phyloP scores from a whole-genome alignment of 2,113 vertebrate genomes.

The Donacobius atricapilla region DNA sequence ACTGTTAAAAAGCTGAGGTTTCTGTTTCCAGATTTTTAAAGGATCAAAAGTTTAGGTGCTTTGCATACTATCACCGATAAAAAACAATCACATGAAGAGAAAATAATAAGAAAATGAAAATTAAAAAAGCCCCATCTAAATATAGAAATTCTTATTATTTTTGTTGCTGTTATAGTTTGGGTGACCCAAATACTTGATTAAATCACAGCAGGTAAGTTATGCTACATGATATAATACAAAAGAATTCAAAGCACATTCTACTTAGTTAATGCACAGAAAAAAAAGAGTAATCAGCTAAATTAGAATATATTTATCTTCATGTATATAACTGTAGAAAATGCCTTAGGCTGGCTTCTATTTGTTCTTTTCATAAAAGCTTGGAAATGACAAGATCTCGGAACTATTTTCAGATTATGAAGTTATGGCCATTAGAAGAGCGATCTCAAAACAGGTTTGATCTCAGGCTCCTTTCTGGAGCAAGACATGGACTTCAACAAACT shows the following conservation, averaged over 20 bases:
- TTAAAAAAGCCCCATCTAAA: not conserved
- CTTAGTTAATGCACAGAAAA: slow-evolving; percentile 42
- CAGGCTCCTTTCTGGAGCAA: slow-evolving; percentile 44
- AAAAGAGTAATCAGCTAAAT: slow-evolving; percentile 43
- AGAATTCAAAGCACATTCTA: slow-evolving; percentile 43
- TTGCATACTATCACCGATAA: not conserved
- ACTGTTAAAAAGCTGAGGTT: slow-evolving; percentile 2
- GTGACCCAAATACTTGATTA: slow-evolving; percentile 55
- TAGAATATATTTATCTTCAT: slow-evolving; percentile 50
- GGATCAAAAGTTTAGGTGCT: not conserved
- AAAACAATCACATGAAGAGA: not conserved
- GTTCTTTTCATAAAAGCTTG: slow-evolving; percentile 40
- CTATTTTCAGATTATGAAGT: slow-evolving; percentile 50
- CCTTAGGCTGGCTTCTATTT: slow-evolving; percentile 64
- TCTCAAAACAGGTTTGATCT: slow-evolving; percentile 45
- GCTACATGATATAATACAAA: slow-evolving; percentile 46
- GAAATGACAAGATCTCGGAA: slow-evolving; percentile 54
- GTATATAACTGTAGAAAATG: slow-evolving; percentile 47
- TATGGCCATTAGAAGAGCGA: slow-evolving; percentile 46
- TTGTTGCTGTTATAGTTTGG: slow-evolving; percentile 17
- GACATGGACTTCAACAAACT: slow-evolving; percentile 29
- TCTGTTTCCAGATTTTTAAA: slow-evolving; percentile 21
- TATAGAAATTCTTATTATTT: slow-evolving; percentile 49
- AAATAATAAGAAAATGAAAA: not conserved
- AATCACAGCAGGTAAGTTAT: slow-evolving; percentile 63